phyloP scores from a whole-genome alignment of 2,888 invertebrate genomes.

The Cerastis rubricosa region DNA sequence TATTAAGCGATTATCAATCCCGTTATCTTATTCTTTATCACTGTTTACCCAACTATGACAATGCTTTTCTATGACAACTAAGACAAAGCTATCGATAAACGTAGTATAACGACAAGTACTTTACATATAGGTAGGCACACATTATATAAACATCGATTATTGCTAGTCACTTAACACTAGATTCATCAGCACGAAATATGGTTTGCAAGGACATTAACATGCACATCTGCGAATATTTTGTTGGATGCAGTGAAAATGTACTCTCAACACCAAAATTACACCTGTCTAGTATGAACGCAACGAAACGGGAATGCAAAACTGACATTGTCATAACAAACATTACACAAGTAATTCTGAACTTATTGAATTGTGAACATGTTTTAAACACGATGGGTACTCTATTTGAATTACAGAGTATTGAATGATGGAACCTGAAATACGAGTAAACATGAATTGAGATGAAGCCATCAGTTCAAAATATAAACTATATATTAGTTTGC shows the following conservation, averaged over 20 bases:
- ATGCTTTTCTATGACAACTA: too few relatives aligned
- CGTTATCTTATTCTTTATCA: conserved; percentile 11
- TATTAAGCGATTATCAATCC: conserved; percentile 1
- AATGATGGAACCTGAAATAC: conserved; percentile 6
- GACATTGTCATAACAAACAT: neutral
- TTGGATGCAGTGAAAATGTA: neutral
- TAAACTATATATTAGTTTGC: neutral
- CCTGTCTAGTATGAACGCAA: neutral
- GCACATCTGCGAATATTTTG: conserved; percentile 10
- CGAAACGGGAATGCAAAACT: neutral
- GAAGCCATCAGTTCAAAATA: neutral
- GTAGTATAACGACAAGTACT: neutral
- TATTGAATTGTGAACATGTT: conserved; percentile 20
- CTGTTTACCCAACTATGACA: conserved; percentile 9
- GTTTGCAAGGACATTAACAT: neutral
- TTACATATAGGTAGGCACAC: neutral
- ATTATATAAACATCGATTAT: neutral
- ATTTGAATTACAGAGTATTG: conserved; percentile 20
- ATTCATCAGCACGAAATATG: neutral
- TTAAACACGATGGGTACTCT: conserved; percentile 4
- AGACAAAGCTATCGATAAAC: conserved; percentile 6
- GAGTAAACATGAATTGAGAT: conserved; percentile 5
- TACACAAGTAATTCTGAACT: neutral
- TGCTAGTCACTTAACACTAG: neutral
- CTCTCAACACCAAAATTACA: conserved; percentile 12